Conservation (phyloP, 1,140 invertebrate species). For the Thereuonema tuberculata region DNA sequence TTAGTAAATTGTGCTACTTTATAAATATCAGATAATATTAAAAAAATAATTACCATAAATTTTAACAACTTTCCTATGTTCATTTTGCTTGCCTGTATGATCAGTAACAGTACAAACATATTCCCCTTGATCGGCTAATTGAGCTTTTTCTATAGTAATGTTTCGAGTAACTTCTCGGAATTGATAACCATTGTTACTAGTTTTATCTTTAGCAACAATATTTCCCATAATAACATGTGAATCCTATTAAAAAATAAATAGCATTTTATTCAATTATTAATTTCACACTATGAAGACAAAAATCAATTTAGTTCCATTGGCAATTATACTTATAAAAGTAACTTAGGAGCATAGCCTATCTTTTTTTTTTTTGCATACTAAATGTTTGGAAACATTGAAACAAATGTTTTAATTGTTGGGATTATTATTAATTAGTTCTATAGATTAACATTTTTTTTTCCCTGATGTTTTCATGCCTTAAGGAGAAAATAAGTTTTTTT, state of each 20-base stretch:
- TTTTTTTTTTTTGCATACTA: too few species aligned
- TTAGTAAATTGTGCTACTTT: not conserved
- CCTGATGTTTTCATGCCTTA: too few species aligned
- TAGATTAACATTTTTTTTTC: too few species aligned
- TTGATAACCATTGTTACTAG: not conserved
- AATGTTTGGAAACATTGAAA: too few species aligned
- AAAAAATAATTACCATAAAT: conserved; percentile 15
- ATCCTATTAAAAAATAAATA: not conserved
- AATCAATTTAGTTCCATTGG: not conserved
- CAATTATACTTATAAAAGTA: not conserved
- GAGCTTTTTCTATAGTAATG: conserved; percentile 16
- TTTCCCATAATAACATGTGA: conserved; percentile 11
- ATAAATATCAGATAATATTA: not conserved
- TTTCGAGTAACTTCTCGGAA: conserved; percentile 16
- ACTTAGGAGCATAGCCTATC: not conserved
- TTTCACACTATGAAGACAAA: conserved; percentile 5
- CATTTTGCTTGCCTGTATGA: conserved; percentile 16
- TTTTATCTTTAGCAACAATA: conserved; percentile 11
- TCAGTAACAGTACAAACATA: conserved; percentile 20
- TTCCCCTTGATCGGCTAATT: conserved; percentile 14
- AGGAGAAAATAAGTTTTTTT: too few species aligned
- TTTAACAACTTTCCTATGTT: conserved; percentile 9
- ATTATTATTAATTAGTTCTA: too few species aligned
- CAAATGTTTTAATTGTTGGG: too few species aligned
- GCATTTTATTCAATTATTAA: too few species aligned